These are phyloP conservation scores for Dinomys branickii DNA, from an alignment of 2,113 vertebrate species.

Conservation along the genomic window DNA sequence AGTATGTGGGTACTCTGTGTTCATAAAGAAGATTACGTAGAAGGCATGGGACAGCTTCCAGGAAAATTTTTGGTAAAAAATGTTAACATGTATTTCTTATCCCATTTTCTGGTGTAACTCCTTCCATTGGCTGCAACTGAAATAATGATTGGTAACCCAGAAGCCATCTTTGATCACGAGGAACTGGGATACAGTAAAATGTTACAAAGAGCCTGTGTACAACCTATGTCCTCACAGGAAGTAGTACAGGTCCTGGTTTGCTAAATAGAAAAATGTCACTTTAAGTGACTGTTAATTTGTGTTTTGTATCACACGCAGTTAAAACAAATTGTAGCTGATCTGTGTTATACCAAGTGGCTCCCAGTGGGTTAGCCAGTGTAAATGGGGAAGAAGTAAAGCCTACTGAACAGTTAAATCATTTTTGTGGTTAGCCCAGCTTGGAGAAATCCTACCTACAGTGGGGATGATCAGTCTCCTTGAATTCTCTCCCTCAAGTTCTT, in stretches of 20 bases:
- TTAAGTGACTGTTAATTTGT: neutral
- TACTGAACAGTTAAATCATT: neutral
- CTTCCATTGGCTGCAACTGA: neutral
- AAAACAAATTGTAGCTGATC: neutral
- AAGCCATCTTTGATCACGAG: neutral
- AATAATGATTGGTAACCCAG: neutral
- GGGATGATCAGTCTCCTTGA: neutral
- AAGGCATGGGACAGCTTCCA: neutral
- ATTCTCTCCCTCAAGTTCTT: neutral
- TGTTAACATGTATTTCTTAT: neutral
- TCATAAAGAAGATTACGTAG: neutral
- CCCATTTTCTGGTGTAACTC: neutral
- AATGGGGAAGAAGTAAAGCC: neutral
- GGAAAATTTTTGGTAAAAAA: neutral
- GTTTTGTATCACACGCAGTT: neutral
- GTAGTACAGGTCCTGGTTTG: neutral
- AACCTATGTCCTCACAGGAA: neutral
- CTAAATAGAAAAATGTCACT: neutral
- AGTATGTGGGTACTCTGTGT: neutral
- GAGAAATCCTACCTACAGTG: neutral
- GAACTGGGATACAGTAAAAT: neutral
- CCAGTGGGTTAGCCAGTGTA: neutral
- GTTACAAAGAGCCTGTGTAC: neutral
- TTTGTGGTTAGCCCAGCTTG: neutral
- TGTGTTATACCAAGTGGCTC: neutral